A percentile compares a stretch with the other conserved stretches of the same genome.
Conservation (phyloP, 2,113 vertebrate genomes). For the Labeo rohita region DNA sequence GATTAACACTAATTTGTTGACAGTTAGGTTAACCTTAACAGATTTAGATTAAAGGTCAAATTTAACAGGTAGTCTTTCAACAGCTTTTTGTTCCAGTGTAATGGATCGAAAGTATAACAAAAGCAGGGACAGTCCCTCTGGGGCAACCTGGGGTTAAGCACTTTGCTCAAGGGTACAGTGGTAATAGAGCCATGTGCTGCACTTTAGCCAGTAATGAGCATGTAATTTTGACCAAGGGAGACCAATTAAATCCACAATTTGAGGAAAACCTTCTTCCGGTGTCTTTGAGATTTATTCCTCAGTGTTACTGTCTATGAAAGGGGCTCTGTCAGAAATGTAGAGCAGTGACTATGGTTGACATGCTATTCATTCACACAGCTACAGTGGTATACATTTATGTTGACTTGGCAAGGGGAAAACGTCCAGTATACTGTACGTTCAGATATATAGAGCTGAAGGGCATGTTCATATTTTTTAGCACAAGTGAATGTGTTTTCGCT, state of each 20-base stretch:
- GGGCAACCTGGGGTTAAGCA: conserved; percentile 26
- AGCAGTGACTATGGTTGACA: not conserved
- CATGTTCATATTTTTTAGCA: conserved; percentile 1
- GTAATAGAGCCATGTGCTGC: not conserved
- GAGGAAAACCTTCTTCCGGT: not conserved
- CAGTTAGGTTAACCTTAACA: not conserved
- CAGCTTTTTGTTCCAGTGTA: not conserved
- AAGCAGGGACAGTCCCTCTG: not conserved
- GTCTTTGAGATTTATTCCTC: not conserved
- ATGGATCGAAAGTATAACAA: not conserved
- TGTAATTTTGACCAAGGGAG: not conserved
- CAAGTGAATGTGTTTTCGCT: not conserved
- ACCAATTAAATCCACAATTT: conserved; percentile 14
- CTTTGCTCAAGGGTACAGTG: conserved; percentile 7
- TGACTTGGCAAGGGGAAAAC: not conserved
- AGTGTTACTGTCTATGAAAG: not conserved
- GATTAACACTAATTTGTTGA: not conserved
- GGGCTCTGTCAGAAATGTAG: not conserved
- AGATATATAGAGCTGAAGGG: conserved; percentile 10
- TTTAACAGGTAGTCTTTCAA: not conserved
- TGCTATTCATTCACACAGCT: not conserved
- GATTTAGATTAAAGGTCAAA: conserved; percentile 2
- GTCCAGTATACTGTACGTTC: not conserved
- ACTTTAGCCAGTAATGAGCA: not conserved
- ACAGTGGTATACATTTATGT: not conserved